A percentile compares a stretch with the other conserved stretches of the same genome.
These are phyloP conservation scores for Cyclophora punctaria DNA, from an alignment of 2,888 invertebrate species.

Conservation along the genomic window DNA sequence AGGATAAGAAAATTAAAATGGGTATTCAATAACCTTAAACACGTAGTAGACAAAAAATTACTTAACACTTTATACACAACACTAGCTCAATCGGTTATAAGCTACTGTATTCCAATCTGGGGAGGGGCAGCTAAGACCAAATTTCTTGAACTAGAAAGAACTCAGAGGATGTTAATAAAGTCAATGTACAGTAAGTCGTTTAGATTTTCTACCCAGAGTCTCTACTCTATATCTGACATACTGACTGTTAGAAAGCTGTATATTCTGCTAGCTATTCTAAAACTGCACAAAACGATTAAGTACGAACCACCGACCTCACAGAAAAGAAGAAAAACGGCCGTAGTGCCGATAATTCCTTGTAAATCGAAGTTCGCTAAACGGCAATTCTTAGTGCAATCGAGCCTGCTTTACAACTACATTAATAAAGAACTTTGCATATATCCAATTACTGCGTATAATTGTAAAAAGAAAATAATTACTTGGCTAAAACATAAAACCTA, in stretches of 20 bases:
- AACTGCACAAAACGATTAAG: not conserved
- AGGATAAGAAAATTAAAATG: not conserved
- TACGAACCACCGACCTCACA: not conserved
- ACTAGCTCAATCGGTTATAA: not conserved
- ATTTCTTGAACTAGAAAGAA: not conserved
- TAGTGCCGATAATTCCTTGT: not conserved
- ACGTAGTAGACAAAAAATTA: not conserved
- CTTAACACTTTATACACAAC: not conserved
- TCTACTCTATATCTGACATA: not conserved
- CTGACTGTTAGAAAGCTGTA: not conserved
- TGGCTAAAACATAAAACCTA: too few species aligned
- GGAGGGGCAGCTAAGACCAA: not conserved
- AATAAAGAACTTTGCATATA: not conserved
- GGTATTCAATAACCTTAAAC: not conserved
- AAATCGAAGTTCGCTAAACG: not conserved
- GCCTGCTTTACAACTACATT: not conserved
- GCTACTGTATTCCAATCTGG: not conserved
- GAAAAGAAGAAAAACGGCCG: not conserved
- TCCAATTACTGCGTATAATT: too few species aligned
- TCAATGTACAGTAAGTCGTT: not conserved
- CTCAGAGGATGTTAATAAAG: not conserved
- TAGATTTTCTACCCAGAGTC: not conserved
- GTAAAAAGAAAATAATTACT: too few species aligned
- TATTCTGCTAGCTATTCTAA: not conserved
- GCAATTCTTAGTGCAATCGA: not conserved